Evolutionary conservation across 37 sponge, comb jelly and placozoan genomes (phyloP), one percentile per base, ranked within the genome.

Genomic region (Halichondria panicea): DNA sequence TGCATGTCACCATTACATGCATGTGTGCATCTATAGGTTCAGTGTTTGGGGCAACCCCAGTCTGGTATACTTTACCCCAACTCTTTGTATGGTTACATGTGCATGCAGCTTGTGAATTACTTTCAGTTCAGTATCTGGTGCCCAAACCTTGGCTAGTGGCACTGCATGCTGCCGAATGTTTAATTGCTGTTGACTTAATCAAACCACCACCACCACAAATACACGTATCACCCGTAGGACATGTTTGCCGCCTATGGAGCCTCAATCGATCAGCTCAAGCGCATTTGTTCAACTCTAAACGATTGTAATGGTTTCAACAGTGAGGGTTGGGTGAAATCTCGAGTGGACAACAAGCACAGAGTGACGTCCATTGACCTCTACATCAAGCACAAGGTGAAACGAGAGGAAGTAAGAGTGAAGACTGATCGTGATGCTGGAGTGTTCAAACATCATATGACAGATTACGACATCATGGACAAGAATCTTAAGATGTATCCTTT

Each of bases 281-380:
- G 27, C 25, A 58, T 83, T 1, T 89, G 89, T 31, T 37, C 84
- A 3, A 67, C 74, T 5, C 46, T 89, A 18, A 36, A 38, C 0
- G 70, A 66, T 27, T 89, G 89, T 33, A 50, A 66, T 24, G 89
- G 84, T 5, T 89, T 89, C 70, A 82, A 82, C 61, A 64, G 67
- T 19, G 61, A 72, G 1, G 89, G 89, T n/a, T 83, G 84, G 89
- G 37, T 89, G 24, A 89, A 89, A 69, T 68, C 66, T 3, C 40
- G 66, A 4, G 45, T 78, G 1, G 28, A 41, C n/a, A 33, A 37
- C 4, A 82, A 83, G 63, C 45, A n/a, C 44, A 30, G 56, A 40
- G 52, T 68, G 0, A 4, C 77, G 27, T 62, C 55, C 13, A 35
- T 63, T 22, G 63, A 72, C 21, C 63, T 89, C 21, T 89, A 89